These are phyloP conservation scores for Sparus aurata DNA, from an alignment of 2,797 vertebrate genomes.

Conservation along the genomic window DNA sequence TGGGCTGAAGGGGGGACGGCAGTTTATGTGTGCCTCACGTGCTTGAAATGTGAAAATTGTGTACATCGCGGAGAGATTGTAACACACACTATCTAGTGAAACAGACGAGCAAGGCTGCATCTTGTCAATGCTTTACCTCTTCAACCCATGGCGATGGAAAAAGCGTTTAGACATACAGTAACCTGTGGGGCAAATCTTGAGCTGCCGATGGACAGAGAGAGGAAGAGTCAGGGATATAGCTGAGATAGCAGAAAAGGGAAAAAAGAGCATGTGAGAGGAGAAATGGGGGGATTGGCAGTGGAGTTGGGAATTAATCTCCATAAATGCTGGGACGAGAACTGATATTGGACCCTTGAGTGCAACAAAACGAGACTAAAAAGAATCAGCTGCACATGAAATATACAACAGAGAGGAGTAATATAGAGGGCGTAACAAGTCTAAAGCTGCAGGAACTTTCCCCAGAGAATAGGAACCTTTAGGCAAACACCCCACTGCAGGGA, in stretches of 20 bases:
- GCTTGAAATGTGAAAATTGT: slow-evolving; percentile 30
- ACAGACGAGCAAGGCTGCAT: slow-evolving; percentile 6
- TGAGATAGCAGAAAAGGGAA: not conserved
- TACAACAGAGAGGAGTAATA: not conserved
- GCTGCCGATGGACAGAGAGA: slow-evolving; percentile 7
- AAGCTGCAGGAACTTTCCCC: too few species aligned
- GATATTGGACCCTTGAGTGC: not conserved
- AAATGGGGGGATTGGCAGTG: not conserved
- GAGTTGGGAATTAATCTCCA: not conserved
- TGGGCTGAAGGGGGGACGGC: slow-evolving; percentile 30
- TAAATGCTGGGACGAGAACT: slow-evolving; percentile 15
- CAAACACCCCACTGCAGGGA: too few species aligned
- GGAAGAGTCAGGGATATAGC: not conserved
- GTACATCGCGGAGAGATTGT: not conserved
- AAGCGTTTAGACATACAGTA: slow-evolving; percentile 9
- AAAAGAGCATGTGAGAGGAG: not conserved
- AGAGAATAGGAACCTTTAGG: too few species aligned
- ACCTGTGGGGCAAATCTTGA: slow-evolving; percentile 1
- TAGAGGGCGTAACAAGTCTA: too few species aligned
- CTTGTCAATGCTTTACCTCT: not conserved
- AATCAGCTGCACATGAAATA: slow-evolving; percentile 4
- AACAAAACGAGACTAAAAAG: slow-evolving; percentile 1
- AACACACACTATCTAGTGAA: slow-evolving; percentile 16
- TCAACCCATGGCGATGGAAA: not conserved
- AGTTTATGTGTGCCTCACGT: slow-evolving; percentile 16